phyloP scores from a whole-genome alignment of 2,113 vertebrate genomes.

The Oceanites oceanicus region DNA sequence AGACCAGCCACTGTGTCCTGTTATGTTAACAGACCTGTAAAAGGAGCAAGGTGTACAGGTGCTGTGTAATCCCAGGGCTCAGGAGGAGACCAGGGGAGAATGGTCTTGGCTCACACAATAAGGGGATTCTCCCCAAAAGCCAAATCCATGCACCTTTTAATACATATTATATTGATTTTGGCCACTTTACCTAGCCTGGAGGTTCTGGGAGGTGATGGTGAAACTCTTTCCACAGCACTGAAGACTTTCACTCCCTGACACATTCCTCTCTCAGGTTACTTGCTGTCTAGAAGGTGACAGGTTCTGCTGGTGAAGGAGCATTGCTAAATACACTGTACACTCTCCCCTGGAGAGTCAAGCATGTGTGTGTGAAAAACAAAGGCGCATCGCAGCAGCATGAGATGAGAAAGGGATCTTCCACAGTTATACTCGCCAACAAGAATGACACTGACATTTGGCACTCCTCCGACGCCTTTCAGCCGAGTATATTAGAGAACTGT shows the following conservation, averaged over 20 bases:
- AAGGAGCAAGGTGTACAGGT: not conserved
- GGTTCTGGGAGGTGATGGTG: not conserved
- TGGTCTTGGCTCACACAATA: not conserved
- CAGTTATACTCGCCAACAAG: not conserved
- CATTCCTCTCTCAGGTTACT: not conserved
- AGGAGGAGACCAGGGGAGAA: not conserved
- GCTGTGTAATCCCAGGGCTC: not conserved
- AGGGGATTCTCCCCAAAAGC: not conserved
- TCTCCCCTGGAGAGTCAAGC: not conserved
- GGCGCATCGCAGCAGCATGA: fast-evolving
- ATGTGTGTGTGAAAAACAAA: not conserved
- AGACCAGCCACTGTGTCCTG: not conserved
- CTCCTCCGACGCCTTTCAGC: not conserved
- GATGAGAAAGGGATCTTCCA: not conserved
- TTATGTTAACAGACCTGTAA: not conserved
- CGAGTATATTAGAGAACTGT: not conserved
- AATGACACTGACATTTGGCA: not conserved
- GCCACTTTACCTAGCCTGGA: not conserved
- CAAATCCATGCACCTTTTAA: not conserved
- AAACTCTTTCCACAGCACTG: not conserved
- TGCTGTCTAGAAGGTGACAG: not conserved
- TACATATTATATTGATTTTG: not conserved
- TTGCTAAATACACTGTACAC: not conserved
- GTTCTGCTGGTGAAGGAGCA: not conserved
- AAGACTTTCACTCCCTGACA: not conserved